Evolutionary conservation across 2,797 vertebrate genomes (phyloP), one percentile per base, ranked within the genome.

Genomic region (Rhinella marina): DNA sequence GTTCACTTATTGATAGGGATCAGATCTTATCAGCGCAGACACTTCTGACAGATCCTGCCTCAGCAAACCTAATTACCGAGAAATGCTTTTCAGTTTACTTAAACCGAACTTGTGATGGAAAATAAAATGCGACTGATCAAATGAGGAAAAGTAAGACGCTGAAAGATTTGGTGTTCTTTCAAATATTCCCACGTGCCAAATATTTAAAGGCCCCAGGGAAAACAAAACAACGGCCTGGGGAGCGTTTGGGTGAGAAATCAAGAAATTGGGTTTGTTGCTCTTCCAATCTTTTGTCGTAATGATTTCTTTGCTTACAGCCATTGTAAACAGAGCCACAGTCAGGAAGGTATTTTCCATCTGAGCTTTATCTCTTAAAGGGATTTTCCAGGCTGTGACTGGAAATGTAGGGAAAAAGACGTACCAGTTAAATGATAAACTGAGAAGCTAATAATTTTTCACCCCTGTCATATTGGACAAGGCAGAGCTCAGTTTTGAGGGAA

Each of bases 21-120:
- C 14, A 21, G 66, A 7, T 5, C 48, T 61, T n/a, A 56, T 77
- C 21, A 27, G 2, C 21, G 32, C 52, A 62, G 73, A 77, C 41
- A 27, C 29, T 19, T 75, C 29, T 77, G 13, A 19, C 59, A 56
- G 61, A 64, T 84, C 75, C 54, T 56, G 54, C 57, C 14, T 41
- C 64, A 50, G 23, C 9, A 77, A 85, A 78, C n/a, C 72, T 79
- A 66, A 86, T 79, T 62, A 79, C 57, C 3, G 19, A 64, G 66
- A 86, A 86, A 86, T 78, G 84, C 17, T 25, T 27, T n/a, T n/a
- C 23, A 27, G 85, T 80, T 86, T 86, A 29, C 70, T 57, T 66
- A 70, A n/a, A 57, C 11, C 62, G 10, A n/a, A 2, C 25, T 27
- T 23, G 41, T 62, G 32, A 50, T 27, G 57, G 32, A 85, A 61